Conservation (phyloP, 2,888 invertebrate genomes). For the Beris morrisii region DNA sequence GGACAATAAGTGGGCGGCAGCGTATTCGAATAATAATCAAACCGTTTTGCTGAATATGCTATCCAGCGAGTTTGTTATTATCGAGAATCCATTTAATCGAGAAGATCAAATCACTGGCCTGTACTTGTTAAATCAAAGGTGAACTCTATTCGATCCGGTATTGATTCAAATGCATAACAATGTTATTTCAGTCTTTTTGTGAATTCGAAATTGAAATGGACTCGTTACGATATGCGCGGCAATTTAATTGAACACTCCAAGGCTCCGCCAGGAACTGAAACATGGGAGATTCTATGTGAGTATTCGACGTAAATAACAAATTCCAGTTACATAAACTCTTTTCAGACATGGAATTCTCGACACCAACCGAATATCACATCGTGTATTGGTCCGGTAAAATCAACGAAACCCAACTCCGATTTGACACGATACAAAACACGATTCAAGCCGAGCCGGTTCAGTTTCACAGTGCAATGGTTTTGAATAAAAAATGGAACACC, state of each 20-base stretch:
- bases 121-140: conserved; percentile 66
- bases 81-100: conserved; percentile 80
- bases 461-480: conserved; percentile 62
- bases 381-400: conserved; percentile 82
- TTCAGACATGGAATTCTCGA: conserved; percentile 71
- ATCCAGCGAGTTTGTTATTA: conserved; percentile 87
- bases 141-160: background rate
- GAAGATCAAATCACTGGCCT: conserved; percentile 64
- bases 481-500: conserved; percentile 67
- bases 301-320: conserved; percentile 9
- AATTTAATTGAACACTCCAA: conserved; percentile 65
- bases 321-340: background rate
- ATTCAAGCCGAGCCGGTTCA: conserved; percentile 43
- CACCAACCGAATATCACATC: conserved; percentile 68
- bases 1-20: conserved; percentile 94
- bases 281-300: conserved; percentile 76
- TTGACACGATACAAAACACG: conserved; percentile 62
- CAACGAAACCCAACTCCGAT: conserved; percentile 71
- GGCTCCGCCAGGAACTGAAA: conserved; percentile 61
- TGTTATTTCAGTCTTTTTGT: conserved; percentile 63
- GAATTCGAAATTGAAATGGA: conserved; percentile 76
- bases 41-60: conserved; percentile 88
- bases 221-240: conserved; percentile 76
- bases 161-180: too few relatives aligned
- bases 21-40: conserved; percentile 96